phyloP scores from a whole-genome alignment of 2,113 vertebrate species.

The Anhinga anhinga region DNA sequence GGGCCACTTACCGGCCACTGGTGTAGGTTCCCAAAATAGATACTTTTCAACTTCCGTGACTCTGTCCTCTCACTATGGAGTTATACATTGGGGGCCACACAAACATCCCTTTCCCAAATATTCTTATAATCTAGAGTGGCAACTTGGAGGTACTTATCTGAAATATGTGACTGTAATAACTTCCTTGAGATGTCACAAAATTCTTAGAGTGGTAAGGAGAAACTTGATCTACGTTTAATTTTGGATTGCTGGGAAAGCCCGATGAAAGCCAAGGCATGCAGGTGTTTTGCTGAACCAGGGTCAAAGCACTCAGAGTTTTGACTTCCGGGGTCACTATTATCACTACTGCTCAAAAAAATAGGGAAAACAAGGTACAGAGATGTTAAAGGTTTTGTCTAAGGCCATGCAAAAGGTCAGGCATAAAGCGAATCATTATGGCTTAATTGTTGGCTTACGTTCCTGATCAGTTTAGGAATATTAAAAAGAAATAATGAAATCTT shows the following conservation, averaged over 20 bases:
- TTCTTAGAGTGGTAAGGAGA: neutral
- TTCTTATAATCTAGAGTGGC: neutral
- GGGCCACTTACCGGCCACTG: neutral
- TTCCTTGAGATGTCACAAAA: neutral
- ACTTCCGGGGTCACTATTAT: neutral
- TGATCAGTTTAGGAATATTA: neutral
- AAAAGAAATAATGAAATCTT: neutral
- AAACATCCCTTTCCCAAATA: neutral
- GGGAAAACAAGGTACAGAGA: neutral
- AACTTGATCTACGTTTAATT: neutral
- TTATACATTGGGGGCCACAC: fast-evolving
- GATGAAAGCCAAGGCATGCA: neutral
- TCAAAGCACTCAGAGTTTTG: neutral
- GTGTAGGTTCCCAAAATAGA: neutral
- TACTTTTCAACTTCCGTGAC: neutral
- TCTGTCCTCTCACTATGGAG: neutral
- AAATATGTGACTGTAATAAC: neutral
- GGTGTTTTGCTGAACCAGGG: neutral
- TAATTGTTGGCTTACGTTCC: neutral
- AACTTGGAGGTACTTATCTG: neutral
- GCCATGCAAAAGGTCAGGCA: neutral
- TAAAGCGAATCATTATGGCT: neutral
- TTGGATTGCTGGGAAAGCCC: neutral
- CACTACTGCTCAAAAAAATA: neutral
- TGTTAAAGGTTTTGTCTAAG: neutral